Evolutionary conservation across 2,797 vertebrate genomes (phyloP).

Genomic region (Danio tinwini): DNA sequence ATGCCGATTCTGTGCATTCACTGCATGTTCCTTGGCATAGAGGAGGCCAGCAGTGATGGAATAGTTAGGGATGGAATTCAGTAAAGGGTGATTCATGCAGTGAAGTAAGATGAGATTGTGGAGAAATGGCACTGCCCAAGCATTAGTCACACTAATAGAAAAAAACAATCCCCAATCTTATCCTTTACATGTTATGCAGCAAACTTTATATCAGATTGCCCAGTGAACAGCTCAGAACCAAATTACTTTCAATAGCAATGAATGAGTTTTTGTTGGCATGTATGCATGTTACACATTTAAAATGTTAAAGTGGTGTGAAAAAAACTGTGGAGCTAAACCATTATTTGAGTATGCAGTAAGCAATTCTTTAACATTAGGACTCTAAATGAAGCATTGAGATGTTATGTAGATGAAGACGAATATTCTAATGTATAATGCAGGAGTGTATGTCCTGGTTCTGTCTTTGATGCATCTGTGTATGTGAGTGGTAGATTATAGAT

Average conservation of each 20-base stretch:
- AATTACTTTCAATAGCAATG: constrained; percentile 1
- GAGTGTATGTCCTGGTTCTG: constrained; percentile 69
- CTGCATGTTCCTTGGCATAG: constrained; percentile 52
- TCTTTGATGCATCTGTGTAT: constrained; percentile 64
- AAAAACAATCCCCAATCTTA: constrained; percentile 58
- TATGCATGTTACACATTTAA: neutral
- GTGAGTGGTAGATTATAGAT: constrained; percentile 58
- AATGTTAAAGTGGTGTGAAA: neutral
- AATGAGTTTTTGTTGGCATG: neutral
- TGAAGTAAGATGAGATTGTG: constrained; percentile 49
- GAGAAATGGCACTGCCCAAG: constrained; percentile 56
- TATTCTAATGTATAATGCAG: constrained; percentile 65
- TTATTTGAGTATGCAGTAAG: neutral
- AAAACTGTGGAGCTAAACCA: constrained; percentile 13
- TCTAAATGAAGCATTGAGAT: neutral
- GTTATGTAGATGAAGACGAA: no score
- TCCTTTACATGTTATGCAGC: constrained; percentile 5
- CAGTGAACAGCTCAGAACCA: neutral
- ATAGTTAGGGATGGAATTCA: constrained; percentile 62
- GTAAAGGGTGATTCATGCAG: constrained; percentile 61
- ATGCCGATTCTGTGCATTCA: constrained; percentile 38
- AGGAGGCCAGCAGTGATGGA: constrained; percentile 66
- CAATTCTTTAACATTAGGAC: neutral
- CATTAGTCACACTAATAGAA: constrained; percentile 56
- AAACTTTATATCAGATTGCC: neutral